phyloP scores from a whole-genome alignment of 2,113 vertebrate genomes.

The Sinocyclocheilus anophthalmus region DNA sequence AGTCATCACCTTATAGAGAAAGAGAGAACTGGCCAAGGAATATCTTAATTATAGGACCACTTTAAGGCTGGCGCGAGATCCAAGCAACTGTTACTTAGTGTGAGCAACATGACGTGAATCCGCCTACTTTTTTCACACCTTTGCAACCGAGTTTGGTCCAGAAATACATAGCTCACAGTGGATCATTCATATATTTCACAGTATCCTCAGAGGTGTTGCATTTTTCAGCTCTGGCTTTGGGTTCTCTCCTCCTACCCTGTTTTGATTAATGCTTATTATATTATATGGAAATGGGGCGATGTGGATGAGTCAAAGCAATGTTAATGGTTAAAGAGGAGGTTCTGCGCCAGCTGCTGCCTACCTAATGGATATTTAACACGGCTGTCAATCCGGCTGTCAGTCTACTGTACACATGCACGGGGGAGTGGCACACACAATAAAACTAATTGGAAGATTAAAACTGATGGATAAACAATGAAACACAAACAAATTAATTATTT shows the following conservation, averaged over 20 bases:
- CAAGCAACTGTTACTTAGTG: not conserved
- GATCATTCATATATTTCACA: constrained; percentile 32
- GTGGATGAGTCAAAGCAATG: constrained; percentile 34
- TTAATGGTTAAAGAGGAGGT: constrained; percentile 35
- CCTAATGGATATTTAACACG: constrained; percentile 34
- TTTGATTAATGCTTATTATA: constrained; percentile 33
- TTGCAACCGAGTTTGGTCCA: constrained; percentile 12
- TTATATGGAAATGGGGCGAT: constrained; percentile 19
- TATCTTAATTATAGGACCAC: not conserved
- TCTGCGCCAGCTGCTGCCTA: constrained; percentile 38
- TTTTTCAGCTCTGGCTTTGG: constrained; percentile 16
- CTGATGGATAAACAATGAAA: constrained; percentile 1
- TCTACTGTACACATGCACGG: constrained; percentile 6
- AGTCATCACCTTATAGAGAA: not conserved
- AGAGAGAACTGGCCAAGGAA: not conserved
- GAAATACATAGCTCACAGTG: constrained; percentile 13
- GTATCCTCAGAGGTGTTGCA: constrained; percentile 22
- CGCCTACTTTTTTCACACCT: constrained; percentile 31
- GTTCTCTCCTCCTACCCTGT: constrained; percentile 12
- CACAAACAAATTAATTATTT: not conserved
- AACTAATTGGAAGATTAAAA: not conserved
- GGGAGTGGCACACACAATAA: not conserved
- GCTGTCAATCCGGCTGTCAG: constrained; percentile 28
- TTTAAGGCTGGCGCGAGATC: not conserved
- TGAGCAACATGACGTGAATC: constrained; percentile 22